Evolutionary conservation across 2,113 vertebrate genomes (phyloP).

Genomic region (Castor canadensis): DNA sequence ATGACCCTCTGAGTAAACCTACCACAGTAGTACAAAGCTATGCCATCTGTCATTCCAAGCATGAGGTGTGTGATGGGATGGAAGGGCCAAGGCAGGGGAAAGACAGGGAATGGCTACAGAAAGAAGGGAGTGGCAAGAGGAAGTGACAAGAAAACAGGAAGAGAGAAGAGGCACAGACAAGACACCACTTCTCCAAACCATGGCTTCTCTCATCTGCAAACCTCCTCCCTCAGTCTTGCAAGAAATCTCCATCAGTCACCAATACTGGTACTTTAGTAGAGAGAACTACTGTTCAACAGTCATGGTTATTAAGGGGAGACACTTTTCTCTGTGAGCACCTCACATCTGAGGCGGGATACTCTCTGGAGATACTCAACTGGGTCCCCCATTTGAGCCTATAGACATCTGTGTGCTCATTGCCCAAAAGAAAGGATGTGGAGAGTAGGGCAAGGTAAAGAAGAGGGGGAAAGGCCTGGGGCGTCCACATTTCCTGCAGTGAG

Average conservation of each 20-base stretch:
- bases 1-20: background rate
- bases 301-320: background rate
- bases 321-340: background rate
- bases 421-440: background rate
- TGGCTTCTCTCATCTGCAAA: background rate
- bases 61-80: accelerated
- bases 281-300: background rate
- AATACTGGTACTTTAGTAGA: background rate
- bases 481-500: background rate
- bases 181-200: too few species aligned
- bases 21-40: too few species aligned
- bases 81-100: background rate
- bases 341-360: background rate
- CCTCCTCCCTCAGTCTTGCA: background rate
- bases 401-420: background rate
- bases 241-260: background rate
- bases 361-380: background rate
- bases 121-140: background rate
- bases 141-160: background rate
- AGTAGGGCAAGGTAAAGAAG: background rate
- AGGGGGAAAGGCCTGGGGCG: background rate
- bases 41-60: background rate
- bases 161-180: background rate
- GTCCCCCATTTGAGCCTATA: background rate
- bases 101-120: background rate